phyloP scores from a whole-genome alignment of 2,113 vertebrate species.

The Paramisgurnus dabryanus region DNA sequence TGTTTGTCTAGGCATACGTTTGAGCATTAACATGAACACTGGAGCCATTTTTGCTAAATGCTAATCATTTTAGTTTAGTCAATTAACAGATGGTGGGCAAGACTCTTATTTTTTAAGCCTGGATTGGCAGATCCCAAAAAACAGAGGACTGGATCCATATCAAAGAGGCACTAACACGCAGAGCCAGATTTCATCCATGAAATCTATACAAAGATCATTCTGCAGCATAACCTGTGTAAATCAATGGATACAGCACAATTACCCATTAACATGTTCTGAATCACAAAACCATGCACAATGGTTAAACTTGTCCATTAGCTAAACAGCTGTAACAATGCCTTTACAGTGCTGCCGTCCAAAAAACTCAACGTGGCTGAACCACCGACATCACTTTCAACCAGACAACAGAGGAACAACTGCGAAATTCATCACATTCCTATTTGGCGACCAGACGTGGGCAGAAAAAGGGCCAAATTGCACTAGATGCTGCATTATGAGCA shows the following conservation, averaged over 20 bases:
- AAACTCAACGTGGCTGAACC: not conserved
- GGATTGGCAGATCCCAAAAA: not conserved
- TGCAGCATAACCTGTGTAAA: not conserved
- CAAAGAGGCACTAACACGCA: constrained; percentile 6
- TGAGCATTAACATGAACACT: too few species aligned
- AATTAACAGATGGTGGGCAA: not conserved
- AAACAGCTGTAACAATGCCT: not conserved
- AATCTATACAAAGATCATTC: constrained; percentile 12
- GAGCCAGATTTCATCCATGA: constrained; percentile 3
- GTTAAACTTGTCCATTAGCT: constrained; percentile 5
- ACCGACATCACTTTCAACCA: not conserved
- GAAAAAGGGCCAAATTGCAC: not conserved
- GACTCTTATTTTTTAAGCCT: not conserved
- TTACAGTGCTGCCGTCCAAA: not conserved
- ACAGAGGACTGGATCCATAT: not conserved
- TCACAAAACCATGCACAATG: constrained; percentile 3
- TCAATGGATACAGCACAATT: not conserved
- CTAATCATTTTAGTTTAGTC: too few species aligned
- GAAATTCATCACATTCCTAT: not conserved
- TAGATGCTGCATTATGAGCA: not conserved
- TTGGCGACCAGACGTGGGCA: not conserved
- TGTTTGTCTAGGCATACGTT: too few species aligned
- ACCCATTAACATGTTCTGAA: not conserved
- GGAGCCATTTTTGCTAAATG: too few species aligned
- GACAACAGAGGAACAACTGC: not conserved